Percentiles rank a stretch among this genome's conserved stretches.
These are phyloP conservation scores for Tychaedon coryphoeus DNA, from an alignment of 2,113 vertebrate species.

Conservation along the genomic window DNA sequence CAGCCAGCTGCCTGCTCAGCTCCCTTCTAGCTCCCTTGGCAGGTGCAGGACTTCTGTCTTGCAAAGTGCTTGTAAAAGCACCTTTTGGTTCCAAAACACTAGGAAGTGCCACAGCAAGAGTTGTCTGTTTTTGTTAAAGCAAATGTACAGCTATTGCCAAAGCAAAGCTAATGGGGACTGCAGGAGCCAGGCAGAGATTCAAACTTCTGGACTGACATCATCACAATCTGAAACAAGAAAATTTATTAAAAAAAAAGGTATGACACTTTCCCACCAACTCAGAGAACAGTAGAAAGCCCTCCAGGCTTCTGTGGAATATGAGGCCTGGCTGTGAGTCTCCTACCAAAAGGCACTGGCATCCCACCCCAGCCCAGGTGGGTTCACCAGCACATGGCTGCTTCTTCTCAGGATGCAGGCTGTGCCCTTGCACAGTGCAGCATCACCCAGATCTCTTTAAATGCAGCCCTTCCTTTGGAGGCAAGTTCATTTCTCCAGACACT, in stretches of 20 bases:
- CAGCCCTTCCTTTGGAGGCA: background rate
- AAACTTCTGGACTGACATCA: background rate
- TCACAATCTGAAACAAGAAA: background rate
- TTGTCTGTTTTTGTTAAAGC: background rate
- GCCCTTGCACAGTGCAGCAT: fast-evolving
- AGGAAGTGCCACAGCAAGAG: background rate
- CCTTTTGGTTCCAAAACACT: background rate
- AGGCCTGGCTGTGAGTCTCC: background rate
- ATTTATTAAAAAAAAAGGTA: background rate
- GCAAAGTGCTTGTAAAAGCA: background rate
- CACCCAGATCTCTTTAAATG: background rate
- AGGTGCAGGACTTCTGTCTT: background rate
- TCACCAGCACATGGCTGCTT: fast-evolving
- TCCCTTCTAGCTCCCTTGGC: background rate
- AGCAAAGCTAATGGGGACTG: background rate
- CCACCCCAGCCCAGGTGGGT: background rate
- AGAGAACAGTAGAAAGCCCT: background rate
- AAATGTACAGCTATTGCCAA: background rate
- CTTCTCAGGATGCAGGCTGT: background rate
- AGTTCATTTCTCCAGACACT: background rate
- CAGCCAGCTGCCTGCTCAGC: background rate
- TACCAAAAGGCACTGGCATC: background rate
- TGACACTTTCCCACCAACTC: background rate
- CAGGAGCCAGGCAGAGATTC: background rate
- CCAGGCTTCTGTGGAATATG: background rate